A percentile compares a stretch with the other conserved stretches of the same genome.
Conservation (phyloP, 2,113 vertebrate species). For the Tonatia bakeri region DNA sequence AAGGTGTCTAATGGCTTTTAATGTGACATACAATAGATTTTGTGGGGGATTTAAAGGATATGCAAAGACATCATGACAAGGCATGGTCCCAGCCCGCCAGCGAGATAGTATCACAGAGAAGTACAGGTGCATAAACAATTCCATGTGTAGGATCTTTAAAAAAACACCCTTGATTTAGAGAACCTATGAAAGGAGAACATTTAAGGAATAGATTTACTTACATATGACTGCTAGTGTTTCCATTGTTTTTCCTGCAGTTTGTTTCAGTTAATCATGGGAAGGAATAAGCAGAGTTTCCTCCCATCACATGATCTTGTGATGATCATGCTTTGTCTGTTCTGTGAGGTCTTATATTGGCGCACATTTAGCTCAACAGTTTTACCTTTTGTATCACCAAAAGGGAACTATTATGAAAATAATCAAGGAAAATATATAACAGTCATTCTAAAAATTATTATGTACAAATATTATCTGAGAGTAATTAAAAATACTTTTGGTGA, state of each 20-base stretch:
- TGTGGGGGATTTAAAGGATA: not conserved
- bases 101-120: not conserved
- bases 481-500: not conserved
- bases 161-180: not conserved
- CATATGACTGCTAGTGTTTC: not conserved
- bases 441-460: not conserved
- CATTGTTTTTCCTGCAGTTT: not conserved
- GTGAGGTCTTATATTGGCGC: not conserved
- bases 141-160: not conserved
- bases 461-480: not conserved
- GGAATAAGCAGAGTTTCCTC: not conserved
- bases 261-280: not conserved
- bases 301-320: not conserved
- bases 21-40: not conserved
- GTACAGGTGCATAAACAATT: not conserved
- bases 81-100: fast-evolving
- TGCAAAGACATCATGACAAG: not conserved
- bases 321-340: not conserved
- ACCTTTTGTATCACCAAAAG: not conserved
- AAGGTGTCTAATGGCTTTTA: not conserved
- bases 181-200: not conserved
- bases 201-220: not conserved
- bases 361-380: not conserved
- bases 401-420: not conserved
- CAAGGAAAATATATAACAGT: not conserved